Conservation (phyloP, 2,888 invertebrate species). For the Slavum lentiscoides region DNA sequence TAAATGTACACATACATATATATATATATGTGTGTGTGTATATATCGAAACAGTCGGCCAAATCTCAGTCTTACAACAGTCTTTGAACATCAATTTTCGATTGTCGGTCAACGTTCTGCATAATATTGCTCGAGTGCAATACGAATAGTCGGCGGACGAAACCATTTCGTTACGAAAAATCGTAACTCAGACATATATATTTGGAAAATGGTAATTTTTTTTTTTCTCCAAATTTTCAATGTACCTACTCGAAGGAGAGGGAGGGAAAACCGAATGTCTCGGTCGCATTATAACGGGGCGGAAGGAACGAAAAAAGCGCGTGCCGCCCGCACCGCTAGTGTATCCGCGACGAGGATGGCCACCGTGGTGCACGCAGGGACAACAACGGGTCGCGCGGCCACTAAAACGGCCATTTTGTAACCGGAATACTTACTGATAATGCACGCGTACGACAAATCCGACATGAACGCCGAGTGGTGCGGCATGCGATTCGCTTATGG, state of each 20-base stretch:
- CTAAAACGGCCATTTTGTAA: slow-evolving; percentile 38
- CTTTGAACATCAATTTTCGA: no score
- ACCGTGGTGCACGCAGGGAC: neutral
- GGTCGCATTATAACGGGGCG: neutral
- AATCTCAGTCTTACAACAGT: neutral
- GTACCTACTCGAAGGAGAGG: no score
- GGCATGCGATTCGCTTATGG: neutral
- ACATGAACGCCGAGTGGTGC: slow-evolving; percentile 15
- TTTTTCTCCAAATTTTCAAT: no score
- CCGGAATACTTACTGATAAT: slow-evolving; percentile 27
- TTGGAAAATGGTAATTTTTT: no score
- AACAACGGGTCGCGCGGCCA: neutral
- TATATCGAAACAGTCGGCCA: no score
- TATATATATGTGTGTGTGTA: no score
- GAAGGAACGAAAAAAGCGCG: slow-evolving; percentile 1
- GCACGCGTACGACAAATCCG: slow-evolving; percentile 11
- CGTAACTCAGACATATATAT: no score
- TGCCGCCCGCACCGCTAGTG: neutral
- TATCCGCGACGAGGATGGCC: neutral
- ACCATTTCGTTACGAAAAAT: no score
- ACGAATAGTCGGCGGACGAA: no score
- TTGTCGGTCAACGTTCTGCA: no score
- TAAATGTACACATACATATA: neutral
- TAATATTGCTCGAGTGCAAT: no score
- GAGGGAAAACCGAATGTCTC: neutral